Conservation (phyloP, 2,888 invertebrate genomes). For the Drosophila algonquin region DNA sequence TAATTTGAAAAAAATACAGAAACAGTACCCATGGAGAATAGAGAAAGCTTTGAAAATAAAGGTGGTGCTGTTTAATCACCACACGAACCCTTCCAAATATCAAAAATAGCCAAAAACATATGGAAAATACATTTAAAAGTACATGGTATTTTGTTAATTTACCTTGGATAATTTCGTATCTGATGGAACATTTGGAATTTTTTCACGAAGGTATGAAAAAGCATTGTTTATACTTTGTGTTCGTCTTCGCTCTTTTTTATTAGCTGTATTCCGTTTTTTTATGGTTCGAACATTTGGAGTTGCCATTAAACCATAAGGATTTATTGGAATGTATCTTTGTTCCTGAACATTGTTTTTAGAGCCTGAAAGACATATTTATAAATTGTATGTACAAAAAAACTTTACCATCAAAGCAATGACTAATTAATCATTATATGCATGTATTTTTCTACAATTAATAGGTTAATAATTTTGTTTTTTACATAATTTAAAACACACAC, state of each 20-base stretch:
- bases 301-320: slow-evolving; percentile 73
- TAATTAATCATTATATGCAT: too few species aligned
- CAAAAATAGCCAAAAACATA: too few species aligned
- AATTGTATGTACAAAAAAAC: neutral
- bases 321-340: slow-evolving; percentile 65
- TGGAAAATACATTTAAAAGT: neutral
- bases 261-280: slow-evolving; percentile 94
- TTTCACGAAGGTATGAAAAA: slow-evolving; percentile 95
- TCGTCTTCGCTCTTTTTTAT: slow-evolving; percentile 95
- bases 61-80: too few species aligned
- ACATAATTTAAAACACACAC: too few species aligned
- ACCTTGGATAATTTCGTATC: slow-evolving; percentile 98
- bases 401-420: too few species aligned
- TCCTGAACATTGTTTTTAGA: slow-evolving; percentile 66
- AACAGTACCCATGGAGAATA: too few species aligned
- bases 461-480: too few species aligned
- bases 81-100: too few species aligned
- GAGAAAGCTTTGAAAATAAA: too few species aligned
- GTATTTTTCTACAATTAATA: too few species aligned
- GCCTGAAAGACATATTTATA: slow-evolving; percentile 51
- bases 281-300: slow-evolving; percentile 84
- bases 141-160: slow-evolving; percentile 64
- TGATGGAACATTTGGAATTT: slow-evolving; percentile 97
- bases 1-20: too few species aligned
- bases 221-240: slow-evolving; percentile 98